These are phyloP conservation scores for Callipepla squamata DNA, from an alignment of 2,113 vertebrate genomes.

Conservation along the genomic window DNA sequence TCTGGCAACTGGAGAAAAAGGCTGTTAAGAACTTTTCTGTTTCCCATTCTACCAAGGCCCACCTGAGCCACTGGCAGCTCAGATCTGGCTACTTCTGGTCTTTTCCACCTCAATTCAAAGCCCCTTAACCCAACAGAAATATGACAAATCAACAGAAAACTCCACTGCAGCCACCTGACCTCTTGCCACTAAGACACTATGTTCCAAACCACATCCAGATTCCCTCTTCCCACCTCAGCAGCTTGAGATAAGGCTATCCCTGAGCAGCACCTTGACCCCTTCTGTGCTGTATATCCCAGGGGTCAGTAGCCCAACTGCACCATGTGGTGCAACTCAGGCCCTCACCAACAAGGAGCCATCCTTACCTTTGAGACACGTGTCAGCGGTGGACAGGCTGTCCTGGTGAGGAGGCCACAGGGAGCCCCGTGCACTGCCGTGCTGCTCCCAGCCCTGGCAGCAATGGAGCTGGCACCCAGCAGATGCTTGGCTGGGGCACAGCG, in stretches of 20 bases:
- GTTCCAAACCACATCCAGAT: neutral
- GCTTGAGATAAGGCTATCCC: neutral
- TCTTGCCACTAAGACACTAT: neutral
- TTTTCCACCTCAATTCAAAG: neutral
- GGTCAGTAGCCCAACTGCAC: neutral
- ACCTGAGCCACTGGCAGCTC: neutral
- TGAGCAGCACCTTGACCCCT: neutral
- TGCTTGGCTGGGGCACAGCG: neutral
- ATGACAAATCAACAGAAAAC: neutral
- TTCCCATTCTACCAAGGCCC: neutral
- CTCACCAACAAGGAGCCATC: neutral
- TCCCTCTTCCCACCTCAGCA: neutral
- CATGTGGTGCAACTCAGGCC: accelerated
- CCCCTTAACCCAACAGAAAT: neutral
- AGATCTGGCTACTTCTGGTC: neutral
- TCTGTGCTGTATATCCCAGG: accelerated
- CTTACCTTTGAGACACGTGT: conserved; percentile 47
- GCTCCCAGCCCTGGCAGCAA: neutral
- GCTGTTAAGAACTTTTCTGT: neutral
- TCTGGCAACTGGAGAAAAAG: neutral
- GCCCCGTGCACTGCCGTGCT: accelerated
- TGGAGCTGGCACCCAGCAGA: neutral
- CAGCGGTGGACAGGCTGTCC: neutral
- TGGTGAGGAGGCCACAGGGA: neutral
- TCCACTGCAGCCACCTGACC: neutral